phyloP scores from a whole-genome alignment of 37 sponge, comb jelly and placozoan species.

The Beroe forskalii region DNA sequence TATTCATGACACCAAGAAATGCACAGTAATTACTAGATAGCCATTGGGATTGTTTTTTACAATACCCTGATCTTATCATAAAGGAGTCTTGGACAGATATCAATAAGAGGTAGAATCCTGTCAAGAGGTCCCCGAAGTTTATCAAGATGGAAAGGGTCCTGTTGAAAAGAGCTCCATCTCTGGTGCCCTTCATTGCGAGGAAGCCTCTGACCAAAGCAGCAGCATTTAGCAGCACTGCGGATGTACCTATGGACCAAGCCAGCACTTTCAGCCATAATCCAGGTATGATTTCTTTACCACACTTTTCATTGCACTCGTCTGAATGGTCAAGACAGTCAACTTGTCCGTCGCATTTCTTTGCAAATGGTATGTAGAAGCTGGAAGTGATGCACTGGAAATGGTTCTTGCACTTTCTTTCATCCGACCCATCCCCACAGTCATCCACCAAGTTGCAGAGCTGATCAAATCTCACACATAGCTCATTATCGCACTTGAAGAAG shows the following conservation, averaged over 20 bases:
- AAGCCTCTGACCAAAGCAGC: not conserved
- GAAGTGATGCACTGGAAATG: not conserved
- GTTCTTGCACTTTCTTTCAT: no score
- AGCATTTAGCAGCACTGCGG: not conserved
- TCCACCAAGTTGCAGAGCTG: no score
- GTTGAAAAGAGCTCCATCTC: not conserved
- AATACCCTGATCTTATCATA: not conserved
- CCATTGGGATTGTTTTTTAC: not conserved
- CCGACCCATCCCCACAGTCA: no score
- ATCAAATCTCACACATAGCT: not conserved
- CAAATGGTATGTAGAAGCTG: not conserved
- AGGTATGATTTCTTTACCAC: not conserved
- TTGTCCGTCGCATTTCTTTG: slow-evolving; percentile 9
- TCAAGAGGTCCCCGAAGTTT: no score
- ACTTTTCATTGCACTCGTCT: slow-evolving; percentile 3
- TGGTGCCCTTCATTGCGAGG: not conserved
- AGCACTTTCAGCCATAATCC: not conserved
- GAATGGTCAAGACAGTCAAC: no score
- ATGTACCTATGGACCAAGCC: no score
- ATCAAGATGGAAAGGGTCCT: no score
- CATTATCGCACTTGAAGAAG: no score
- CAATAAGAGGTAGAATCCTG: no score
- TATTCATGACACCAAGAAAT: no score
- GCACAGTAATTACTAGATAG: not conserved
- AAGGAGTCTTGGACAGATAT: not conserved